Evolutionary conservation across 2,113 vertebrate genomes (phyloP).

Genomic region (Mungos mungo): DNA sequence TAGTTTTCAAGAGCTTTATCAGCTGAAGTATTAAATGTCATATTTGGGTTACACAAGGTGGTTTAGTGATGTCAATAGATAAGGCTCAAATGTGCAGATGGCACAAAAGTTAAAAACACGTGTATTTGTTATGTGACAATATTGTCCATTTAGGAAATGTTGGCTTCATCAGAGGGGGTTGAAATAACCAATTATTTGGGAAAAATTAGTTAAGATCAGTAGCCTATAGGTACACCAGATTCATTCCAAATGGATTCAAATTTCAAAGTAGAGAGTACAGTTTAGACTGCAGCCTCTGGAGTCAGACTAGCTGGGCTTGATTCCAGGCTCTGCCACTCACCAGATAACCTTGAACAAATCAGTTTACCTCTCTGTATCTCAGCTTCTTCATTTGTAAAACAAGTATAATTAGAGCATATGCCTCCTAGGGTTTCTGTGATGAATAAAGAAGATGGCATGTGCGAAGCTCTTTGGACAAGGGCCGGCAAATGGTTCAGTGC

Average conservation of each 20-base stretch:
- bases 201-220: neutral
- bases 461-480: neutral
- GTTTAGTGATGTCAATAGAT: neutral
- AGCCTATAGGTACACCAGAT: neutral
- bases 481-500: neutral
- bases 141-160: neutral
- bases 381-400: slow-evolving; percentile 4
- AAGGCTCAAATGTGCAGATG: neutral
- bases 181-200: neutral
- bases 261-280: neutral
- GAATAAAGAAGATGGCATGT: neutral
- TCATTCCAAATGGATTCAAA: neutral
- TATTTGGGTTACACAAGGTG: neutral
- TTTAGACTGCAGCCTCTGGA: neutral
- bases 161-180: neutral
- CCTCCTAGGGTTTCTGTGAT: neutral
- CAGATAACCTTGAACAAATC: neutral
- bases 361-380: neutral
- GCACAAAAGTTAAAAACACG: slow-evolving; percentile 6
- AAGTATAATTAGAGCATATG: neutral
- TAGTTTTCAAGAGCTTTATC: neutral
- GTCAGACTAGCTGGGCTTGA: neutral
- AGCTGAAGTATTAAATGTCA: neutral
- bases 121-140: neutral
- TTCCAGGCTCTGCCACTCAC: neutral